phyloP scores from a whole-genome alignment of 1,140 invertebrate species.

The Drosophila quadrilineata region DNA sequence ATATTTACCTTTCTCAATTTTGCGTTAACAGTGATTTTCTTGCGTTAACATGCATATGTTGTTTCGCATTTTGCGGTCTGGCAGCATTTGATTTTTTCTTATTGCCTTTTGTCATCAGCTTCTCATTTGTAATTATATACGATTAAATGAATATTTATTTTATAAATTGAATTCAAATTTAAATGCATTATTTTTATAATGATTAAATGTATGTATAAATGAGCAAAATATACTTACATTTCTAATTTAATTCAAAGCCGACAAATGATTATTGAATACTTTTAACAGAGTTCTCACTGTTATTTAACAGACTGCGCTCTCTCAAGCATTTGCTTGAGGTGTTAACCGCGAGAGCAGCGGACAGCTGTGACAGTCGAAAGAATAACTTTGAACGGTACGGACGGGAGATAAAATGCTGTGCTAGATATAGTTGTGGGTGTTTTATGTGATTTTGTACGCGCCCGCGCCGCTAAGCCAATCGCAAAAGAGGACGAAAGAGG shows the following conservation, averaged over 20 bases:
- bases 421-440: conserved; percentile 30
- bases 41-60: neutral
- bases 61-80: neutral
- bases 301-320: neutral
- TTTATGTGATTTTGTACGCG: conserved; percentile 42
- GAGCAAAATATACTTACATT: too few species aligned
- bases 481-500: conserved; percentile 42
- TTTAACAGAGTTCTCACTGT: neutral
- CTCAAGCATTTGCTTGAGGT: neutral
- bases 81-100: neutral
- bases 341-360: neutral
- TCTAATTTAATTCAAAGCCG: too few species aligned
- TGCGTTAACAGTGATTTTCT: neutral
- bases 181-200: neutral
- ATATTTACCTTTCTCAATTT: neutral
- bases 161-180: neutral
- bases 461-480: conserved; percentile 39
- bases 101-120: neutral
- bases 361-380: conserved; percentile 20
- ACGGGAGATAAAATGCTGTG: conserved; percentile 15
- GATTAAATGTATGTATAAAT: too few species aligned
- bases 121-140: neutral
- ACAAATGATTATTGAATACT: too few species aligned
- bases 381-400: conserved; percentile 29
- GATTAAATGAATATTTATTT: neutral